These are phyloP conservation scores for Heliocidaris tuberculata DNA, from an alignment of 35 echinoderm and acorn worm species.

Conservation along the genomic window DNA sequence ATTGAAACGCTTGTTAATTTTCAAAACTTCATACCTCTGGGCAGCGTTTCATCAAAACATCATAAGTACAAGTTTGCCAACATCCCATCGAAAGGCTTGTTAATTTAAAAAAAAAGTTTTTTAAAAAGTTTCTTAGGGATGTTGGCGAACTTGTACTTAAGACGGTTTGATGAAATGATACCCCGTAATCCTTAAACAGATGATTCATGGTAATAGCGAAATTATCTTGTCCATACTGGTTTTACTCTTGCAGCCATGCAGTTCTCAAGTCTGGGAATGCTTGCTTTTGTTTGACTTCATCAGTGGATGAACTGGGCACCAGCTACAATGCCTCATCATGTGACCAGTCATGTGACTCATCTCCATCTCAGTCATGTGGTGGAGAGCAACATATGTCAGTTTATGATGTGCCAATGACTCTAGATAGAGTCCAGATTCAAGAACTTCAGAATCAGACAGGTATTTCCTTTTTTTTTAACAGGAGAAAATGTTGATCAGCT, in stretches of 20 bases:
- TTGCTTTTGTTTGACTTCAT: background rate
- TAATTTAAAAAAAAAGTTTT: no score
- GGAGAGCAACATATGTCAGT: background rate
- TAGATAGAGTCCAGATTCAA: constrained; percentile 9
- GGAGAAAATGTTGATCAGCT: no score
- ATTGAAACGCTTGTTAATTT: no score
- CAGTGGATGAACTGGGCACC: background rate
- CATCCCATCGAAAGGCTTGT: no score
- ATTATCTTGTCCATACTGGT: no score
- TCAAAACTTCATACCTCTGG: no score
- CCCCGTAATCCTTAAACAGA: background rate
- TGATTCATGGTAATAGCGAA: background rate
- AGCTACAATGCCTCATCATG: background rate
- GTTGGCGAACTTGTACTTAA: no score
- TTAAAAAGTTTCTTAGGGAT: no score
- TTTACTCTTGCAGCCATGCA: background rate
- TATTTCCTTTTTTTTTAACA: background rate
- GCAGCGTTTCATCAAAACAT: no score
- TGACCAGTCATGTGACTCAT: constrained; percentile 43
- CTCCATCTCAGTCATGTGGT: constrained; percentile 24
- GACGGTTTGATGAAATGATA: no score
- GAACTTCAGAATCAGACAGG: background rate
- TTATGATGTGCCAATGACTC: background rate
- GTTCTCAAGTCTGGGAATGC: background rate
- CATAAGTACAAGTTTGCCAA: no score